These are phyloP conservation scores for Tigriopus californicus DNA, from an alignment of 2,888 invertebrate genomes.

Conservation along the genomic window DNA sequence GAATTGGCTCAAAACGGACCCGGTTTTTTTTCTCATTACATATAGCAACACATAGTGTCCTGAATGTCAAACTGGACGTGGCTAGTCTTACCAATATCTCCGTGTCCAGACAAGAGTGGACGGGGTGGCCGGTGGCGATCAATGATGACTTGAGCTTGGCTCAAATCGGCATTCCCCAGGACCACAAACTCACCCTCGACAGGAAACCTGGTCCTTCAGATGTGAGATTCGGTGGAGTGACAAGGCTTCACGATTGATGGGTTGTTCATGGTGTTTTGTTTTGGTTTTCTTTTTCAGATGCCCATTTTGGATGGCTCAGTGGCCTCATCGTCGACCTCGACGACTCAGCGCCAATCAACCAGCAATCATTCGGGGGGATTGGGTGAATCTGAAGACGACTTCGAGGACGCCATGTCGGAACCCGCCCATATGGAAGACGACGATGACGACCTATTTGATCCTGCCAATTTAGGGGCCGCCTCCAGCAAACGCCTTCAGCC, in stretches of 20 bases:
- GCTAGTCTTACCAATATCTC: constrained; percentile 8
- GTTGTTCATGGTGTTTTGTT: no score
- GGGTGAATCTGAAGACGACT: constrained; percentile 13
- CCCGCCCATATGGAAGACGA: constrained; percentile 15
- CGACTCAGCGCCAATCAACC: neutral
- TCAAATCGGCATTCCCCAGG: constrained; percentile 5
- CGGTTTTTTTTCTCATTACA: neutral
- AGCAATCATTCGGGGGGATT: neutral
- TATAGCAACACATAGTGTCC: neutral
- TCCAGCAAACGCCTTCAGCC: neutral
- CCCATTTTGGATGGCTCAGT: neutral
- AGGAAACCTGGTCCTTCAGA: neutral
- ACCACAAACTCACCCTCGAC: neutral
- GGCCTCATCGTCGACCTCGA: neutral
- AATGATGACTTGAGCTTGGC: constrained; percentile 12
- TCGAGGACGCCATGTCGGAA: constrained; percentile 12
- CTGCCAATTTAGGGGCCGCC: neutral
- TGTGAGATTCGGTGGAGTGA: neutral
- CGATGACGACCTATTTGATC: constrained; percentile 8
- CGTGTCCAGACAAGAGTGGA: constrained; percentile 13
- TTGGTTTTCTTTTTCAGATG: neutral
- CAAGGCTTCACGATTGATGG: no score
- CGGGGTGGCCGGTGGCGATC: constrained; percentile 13
- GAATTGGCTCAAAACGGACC: no score
- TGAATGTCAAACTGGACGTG: neutral